Conservation (phyloP, 1,140 invertebrate genomes). For the Andrena cerasifolii region DNA sequence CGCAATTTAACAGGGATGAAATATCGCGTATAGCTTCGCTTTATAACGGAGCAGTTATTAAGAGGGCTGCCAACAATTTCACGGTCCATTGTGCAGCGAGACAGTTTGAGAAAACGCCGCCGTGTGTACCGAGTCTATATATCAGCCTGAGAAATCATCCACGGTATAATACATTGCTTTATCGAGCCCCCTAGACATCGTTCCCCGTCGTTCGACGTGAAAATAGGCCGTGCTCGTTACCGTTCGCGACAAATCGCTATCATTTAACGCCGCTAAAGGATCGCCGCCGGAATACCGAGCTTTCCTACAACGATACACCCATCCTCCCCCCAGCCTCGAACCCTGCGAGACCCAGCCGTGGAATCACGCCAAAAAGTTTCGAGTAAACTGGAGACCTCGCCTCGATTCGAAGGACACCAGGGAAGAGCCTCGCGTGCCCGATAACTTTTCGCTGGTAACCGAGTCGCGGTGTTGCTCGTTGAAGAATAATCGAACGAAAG, state of each 20-base stretch:
- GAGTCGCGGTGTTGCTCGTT: neutral
- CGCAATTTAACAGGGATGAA: conserved; percentile 37
- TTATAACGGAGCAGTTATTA: conserved; percentile 56
- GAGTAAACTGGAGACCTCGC: neutral
- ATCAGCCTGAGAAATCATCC: conserved; percentile 42
- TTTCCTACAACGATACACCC: conserved; percentile 1
- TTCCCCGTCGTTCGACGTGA: conserved; percentile 17
- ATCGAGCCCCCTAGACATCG: neutral
- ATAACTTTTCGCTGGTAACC: neutral
- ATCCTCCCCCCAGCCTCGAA: neutral
- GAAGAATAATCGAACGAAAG: conserved; percentile 2
- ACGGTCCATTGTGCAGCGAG: conserved; percentile 52
- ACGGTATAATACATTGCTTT: conserved; percentile 30
- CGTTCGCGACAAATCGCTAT: conserved; percentile 52
- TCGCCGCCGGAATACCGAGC: conserved; percentile 10
- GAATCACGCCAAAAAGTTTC: conserved; percentile 34
- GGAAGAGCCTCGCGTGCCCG: neutral
- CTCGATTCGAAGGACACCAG: conserved; percentile 25
- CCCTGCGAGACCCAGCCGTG: neutral
- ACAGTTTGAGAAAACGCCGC: conserved; percentile 45
- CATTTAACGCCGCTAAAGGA: conserved; percentile 49
- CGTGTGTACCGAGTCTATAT: conserved; percentile 8
- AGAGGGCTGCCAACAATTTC: conserved; percentile 61
- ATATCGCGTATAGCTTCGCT: conserved; percentile 42
- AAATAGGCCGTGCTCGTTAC: conserved; percentile 57